A percentile compares a stretch with the other conserved stretches of the same genome.
phyloP scores from a whole-genome alignment of 2,888 invertebrate species.

The Drosophila neonasuta region DNA sequence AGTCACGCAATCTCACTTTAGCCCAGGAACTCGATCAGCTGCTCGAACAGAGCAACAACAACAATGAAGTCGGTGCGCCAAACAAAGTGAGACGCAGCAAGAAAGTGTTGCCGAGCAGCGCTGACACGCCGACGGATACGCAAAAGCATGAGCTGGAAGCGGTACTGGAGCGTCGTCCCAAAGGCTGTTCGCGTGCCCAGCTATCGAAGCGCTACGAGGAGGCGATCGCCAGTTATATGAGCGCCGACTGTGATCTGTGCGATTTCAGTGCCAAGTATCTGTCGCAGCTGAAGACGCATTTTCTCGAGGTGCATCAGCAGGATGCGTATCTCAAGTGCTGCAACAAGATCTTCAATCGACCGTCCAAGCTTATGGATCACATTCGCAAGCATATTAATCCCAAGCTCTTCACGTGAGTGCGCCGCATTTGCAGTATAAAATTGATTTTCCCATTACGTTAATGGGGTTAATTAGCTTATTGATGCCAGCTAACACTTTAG shows the following conservation, averaged over 20 bases:
- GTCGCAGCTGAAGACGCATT: constrained; percentile 71
- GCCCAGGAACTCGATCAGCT: constrained; percentile 57
- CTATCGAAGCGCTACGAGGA: constrained; percentile 67
- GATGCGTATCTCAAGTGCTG: constrained; percentile 77
- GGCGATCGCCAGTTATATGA: constrained; percentile 71
- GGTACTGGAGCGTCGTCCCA: constrained; percentile 62
- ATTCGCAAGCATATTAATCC: constrained; percentile 78
- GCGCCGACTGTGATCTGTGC: constrained; percentile 75
- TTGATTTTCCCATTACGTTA: too few species aligned
- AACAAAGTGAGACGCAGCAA: constrained; percentile 40
- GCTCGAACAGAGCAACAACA: constrained; percentile 33
- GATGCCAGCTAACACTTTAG: too few species aligned
- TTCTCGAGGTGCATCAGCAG: constrained; percentile 68
- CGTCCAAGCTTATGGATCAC: constrained; percentile 73
- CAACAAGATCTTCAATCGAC: constrained; percentile 68
- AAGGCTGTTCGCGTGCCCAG: constrained; percentile 68
- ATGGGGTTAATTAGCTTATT: too few species aligned
- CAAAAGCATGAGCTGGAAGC: constrained; percentile 55
- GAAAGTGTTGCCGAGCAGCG: neutral
- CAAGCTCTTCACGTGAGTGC: constrained; percentile 70
- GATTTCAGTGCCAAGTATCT: constrained; percentile 66
- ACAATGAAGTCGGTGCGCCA: neutral
- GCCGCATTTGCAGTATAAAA: too few species aligned
- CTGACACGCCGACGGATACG: constrained; percentile 10
- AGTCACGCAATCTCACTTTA: constrained; percentile 31